Evolutionary conservation across 35 echinoderm and acorn worm species (phyloP).

Genomic region (Holothuria glaberrima): DNA sequence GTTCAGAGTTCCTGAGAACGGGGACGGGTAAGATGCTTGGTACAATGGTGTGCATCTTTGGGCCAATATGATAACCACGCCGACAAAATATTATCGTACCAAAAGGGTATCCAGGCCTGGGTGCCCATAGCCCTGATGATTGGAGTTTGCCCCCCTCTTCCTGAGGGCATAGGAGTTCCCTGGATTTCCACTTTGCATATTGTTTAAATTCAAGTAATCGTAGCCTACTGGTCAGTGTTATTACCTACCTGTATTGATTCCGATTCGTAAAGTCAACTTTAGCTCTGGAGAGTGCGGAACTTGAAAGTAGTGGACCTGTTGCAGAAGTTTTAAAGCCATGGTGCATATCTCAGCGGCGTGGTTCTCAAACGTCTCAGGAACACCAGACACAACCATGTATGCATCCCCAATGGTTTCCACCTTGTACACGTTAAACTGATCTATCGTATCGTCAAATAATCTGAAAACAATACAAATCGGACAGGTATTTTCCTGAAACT

Average conservation of each 20-base stretch:
- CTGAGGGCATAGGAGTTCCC: no score
- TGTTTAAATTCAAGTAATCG: no score
- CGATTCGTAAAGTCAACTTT: constrained; percentile 66
- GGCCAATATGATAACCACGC: no score
- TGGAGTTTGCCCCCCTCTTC: no score
- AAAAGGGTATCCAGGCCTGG: no score
- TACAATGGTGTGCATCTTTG: no score
- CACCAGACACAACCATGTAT: constrained; percentile 88
- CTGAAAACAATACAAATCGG: constrained; percentile 23
- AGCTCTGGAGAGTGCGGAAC: constrained; percentile 58
- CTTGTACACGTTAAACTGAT: constrained; percentile 65
- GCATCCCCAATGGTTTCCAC: constrained; percentile 93
- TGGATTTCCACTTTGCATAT: no score
- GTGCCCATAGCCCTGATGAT: no score
- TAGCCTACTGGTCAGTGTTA: no score
- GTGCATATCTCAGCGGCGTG: constrained; percentile 75
- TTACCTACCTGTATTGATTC: constrained; percentile 76
- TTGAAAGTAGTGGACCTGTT: constrained; percentile 62
- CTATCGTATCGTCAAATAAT: constrained; percentile 57
- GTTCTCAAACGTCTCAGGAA: constrained; percentile 56
- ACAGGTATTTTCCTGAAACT: neutral
- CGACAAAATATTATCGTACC: no score
- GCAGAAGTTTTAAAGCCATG: constrained; percentile 76
- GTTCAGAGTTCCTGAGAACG: no score
- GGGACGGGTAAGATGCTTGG: no score